Evolutionary conservation across 2,113 vertebrate species (phyloP).

Genomic region (Hemiscyllium ocellatum): DNA sequence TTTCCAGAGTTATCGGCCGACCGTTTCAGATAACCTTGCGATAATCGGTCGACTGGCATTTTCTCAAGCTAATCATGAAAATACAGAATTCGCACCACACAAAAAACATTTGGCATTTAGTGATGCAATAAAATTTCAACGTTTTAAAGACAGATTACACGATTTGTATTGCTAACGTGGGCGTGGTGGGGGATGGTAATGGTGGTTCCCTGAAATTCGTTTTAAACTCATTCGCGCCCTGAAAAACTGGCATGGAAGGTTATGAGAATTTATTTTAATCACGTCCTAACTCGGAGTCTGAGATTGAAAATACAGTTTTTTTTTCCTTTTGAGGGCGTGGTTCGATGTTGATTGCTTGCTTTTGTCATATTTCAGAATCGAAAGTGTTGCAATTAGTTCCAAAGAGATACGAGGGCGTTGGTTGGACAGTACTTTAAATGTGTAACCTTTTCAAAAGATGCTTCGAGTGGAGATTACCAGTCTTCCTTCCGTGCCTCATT

Average conservation of each 20-base stretch:
- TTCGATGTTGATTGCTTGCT: neutral
- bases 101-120: neutral
- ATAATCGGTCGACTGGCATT: neutral
- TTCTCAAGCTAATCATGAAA: neutral
- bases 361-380: neutral
- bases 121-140: neutral
- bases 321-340: neutral
- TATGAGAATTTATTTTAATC: neutral
- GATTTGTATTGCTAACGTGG: neutral
- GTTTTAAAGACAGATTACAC: neutral
- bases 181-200: too few relatives aligned
- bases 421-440: neutral
- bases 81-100: neutral
- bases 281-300: neutral
- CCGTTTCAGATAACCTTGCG: slow-evolving; percentile 4
- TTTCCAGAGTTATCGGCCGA: neutral
- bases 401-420: neutral
- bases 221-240: neutral
- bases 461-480: neutral
- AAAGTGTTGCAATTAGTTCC: neutral
- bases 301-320: neutral
- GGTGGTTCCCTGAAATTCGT: neutral
- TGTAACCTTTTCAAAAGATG: neutral
- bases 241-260: neutral
- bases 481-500: neutral